Evolutionary conservation across 2,888 invertebrate species (phyloP), one percentile per base, ranked within the genome.

Genomic region (Lottia scabra): DNA sequence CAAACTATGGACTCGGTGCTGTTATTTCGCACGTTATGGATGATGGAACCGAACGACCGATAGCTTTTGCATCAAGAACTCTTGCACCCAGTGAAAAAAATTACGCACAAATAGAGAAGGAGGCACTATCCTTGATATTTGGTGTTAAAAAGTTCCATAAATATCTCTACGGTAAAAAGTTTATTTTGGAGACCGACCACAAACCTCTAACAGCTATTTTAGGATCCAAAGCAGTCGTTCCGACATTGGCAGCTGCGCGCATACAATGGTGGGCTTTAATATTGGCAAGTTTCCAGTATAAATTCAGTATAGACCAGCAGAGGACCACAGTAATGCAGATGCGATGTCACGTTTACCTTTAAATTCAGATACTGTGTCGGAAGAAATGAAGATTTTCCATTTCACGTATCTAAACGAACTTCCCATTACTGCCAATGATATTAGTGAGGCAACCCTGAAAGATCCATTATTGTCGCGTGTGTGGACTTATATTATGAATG

Each of bases 171-270:
- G 30, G 30, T 30, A 30, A 30, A 13, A 76, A 80, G 15, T 91
- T 91, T 74, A 88, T 86, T 13, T 65, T 90, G 27, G 70, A 83
- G 10, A 90, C 88, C 0, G 90, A 90, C 74, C 87, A 90, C 73
- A 83, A 88, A 72, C 90, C 91, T 0, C 75, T 2, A 85, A 83
- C 8, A 67, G 80, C 6, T 30, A 87, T 90, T 46, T 87, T n/a
- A n/a, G n/a, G n/a, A n/a, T n/a, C 90, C 67, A 78, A 81, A 67
- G 79, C 83, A 38, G 80, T 83, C 82, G 76, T 68, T 23, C n/a
- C n/a, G n/a, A n/a, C n/a, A n/a, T n/a, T n/a, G n/a, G n/a, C 86
- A 8, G 85, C 85, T 27, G 80, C 79, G 38, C 72, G 84, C 16
- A 73, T 87, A 10, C 82, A 84, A 66, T 63, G 82, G 16, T 86